These are phyloP conservation scores for Gymnobelideus leadbeateri DNA, from an alignment of 2,113 vertebrate species.

Conservation along the genomic window DNA sequence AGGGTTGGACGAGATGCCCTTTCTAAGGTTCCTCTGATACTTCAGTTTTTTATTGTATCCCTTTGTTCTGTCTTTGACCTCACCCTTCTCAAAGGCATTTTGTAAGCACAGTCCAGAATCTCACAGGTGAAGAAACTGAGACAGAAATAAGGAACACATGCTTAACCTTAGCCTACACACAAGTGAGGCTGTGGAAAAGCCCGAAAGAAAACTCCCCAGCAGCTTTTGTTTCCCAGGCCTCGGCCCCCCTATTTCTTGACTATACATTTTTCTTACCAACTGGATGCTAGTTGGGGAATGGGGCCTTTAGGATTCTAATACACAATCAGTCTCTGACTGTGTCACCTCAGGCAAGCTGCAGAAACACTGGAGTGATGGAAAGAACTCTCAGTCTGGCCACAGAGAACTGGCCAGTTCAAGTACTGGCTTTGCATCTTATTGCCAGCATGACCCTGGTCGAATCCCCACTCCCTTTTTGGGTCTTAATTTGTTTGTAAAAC, in stretches of 20 bases:
- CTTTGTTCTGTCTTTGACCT: not conserved
- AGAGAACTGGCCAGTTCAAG: not conserved
- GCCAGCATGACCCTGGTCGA: not conserved
- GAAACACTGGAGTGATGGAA: not conserved
- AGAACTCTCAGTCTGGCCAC: not conserved
- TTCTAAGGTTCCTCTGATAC: not conserved
- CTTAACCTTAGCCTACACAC: not conserved
- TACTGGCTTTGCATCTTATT: not conserved
- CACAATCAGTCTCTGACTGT: not conserved
- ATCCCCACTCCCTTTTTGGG: not conserved
- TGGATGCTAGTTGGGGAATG: not conserved
- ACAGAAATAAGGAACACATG: not conserved
- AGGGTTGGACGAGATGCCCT: not conserved
- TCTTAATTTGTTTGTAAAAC: not conserved
- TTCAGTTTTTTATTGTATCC: not conserved
- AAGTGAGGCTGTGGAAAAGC: not conserved
- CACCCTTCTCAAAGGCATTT: not conserved
- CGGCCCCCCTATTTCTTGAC: not conserved
- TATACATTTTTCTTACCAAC: not conserved
- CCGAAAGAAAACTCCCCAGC: not conserved
- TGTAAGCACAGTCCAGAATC: not conserved
- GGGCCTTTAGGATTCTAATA: not conserved
- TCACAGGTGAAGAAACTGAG: conserved; percentile 30
- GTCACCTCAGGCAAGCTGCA: fast-evolving
- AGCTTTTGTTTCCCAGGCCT: not conserved